These are phyloP conservation scores for Micrasema longulum DNA, from an alignment of 1,140 invertebrate genomes.

Conservation along the genomic window DNA sequence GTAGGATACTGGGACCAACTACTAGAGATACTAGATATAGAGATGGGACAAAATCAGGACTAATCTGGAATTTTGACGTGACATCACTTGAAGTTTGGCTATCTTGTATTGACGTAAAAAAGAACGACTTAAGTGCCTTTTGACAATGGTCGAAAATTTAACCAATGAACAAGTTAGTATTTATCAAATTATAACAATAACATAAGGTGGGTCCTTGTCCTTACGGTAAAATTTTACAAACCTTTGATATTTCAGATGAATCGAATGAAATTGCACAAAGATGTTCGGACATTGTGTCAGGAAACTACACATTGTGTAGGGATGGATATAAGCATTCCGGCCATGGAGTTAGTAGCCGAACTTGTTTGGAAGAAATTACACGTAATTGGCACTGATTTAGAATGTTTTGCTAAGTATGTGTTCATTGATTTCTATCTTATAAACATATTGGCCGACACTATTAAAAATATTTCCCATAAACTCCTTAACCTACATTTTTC, in stretches of 20 bases:
- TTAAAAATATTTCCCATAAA: no score
- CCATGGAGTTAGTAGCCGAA: slow-evolving; percentile 67
- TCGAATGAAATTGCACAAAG: slow-evolving; percentile 62
- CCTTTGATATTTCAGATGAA: slow-evolving; percentile 68
- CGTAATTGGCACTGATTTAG: slow-evolving; percentile 67
- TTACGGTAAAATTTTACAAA: no score
- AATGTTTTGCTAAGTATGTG: slow-evolving; percentile 69
- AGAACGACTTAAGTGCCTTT: no score
- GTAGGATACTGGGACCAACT: no score
- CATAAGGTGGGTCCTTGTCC: no score
- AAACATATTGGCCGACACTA: slow-evolving; percentile 3
- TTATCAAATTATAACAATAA: no score
- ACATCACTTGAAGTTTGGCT: no score
- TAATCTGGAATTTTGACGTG: no score
- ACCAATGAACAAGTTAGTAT: slow-evolving; percentile 54
- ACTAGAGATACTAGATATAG: no score
- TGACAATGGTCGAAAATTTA: slow-evolving; percentile 54
- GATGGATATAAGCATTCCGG: slow-evolving; percentile 63
- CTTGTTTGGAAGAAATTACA: slow-evolving; percentile 66
- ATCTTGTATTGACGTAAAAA: no score
- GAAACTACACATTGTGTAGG: slow-evolving; percentile 63
- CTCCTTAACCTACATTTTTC: no score
- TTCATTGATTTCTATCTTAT: slow-evolving; percentile 1
- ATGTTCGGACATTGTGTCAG: slow-evolving; percentile 62
- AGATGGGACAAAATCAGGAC: no score